A percentile compares a stretch with the other conserved stretches of the same genome.
Conservation (phyloP, 2,888 invertebrate genomes). For the Lacanobia wlatinum region DNA sequence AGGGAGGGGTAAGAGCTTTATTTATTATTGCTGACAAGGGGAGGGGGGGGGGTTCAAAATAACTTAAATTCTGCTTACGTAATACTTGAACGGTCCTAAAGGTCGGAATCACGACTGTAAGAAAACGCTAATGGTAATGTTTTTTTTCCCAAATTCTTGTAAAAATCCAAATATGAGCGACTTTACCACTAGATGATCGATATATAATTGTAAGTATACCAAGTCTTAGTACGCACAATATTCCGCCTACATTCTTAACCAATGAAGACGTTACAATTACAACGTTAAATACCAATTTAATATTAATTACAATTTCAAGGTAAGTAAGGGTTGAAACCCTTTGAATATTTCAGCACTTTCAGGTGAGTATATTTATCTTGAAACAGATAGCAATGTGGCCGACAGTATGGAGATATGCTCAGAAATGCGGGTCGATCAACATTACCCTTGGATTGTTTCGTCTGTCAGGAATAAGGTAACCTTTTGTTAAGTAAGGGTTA, state of each 20-base stretch:
- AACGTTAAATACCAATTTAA: constrained; percentile 73
- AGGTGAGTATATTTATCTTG: constrained; percentile 63
- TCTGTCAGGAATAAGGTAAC: constrained; percentile 8
- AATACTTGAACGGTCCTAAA: no score
- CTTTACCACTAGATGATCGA: neutral
- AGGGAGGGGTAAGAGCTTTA: no score
- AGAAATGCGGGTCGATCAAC: constrained; percentile 62
- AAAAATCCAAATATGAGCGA: no score
- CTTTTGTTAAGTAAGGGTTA: constrained; percentile 24
- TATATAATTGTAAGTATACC: neutral
- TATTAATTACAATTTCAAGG: constrained; percentile 75
- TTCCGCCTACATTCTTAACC: neutral
- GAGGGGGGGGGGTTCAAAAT: no score
- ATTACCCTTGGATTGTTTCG: constrained; percentile 40
- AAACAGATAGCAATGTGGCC: constrained; percentile 45
- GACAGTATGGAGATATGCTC: constrained; percentile 43
- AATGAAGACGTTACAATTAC: constrained; percentile 57
- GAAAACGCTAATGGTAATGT: no score
- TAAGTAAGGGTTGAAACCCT: constrained; percentile 66
- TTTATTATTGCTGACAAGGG: no score
- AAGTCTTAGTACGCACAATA: neutral
- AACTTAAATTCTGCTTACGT: no score
- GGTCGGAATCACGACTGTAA: no score
- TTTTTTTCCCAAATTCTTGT: no score
- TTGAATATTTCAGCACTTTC: constrained; percentile 76